Conservation (phyloP, 2,113 vertebrate genomes). For the Hydrolagus affinis region DNA sequence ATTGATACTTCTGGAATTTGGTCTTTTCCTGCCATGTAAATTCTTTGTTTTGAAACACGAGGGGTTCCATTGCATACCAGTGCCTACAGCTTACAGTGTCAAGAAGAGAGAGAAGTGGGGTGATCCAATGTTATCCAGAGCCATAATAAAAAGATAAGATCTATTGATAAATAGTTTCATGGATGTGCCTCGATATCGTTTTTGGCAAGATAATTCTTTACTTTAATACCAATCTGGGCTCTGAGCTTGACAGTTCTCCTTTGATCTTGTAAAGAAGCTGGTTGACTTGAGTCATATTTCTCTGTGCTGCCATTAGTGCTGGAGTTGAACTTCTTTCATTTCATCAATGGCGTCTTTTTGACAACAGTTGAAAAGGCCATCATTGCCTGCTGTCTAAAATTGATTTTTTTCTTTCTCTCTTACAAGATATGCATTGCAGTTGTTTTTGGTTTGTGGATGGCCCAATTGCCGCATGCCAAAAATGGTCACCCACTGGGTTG, state of each 20-base stretch:
- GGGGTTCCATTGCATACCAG: background rate
- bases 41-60: background rate
- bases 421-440: too few species aligned
- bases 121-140: background rate
- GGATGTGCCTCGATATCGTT: background rate
- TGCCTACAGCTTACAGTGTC: background rate
- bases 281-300: background rate
- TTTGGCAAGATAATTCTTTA: background rate
- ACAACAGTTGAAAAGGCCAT: too few species aligned
- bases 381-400: too few species aligned
- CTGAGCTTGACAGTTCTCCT: background rate
- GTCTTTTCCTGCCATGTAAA: background rate
- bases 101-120: background rate
- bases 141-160: background rate
- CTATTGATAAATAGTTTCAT: background rate
- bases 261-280: background rate
- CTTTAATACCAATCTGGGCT: background rate
- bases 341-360: slow-evolving; percentile 2
- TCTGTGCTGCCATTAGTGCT: background rate
- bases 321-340: background rate
- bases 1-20: background rate
- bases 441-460: too few species aligned
- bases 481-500: too few species aligned
- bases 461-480: too few species aligned
- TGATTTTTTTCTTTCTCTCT: too few species aligned